Conservation (phyloP, 2,797 vertebrate genomes). For the Sebastes variabilis region DNA sequence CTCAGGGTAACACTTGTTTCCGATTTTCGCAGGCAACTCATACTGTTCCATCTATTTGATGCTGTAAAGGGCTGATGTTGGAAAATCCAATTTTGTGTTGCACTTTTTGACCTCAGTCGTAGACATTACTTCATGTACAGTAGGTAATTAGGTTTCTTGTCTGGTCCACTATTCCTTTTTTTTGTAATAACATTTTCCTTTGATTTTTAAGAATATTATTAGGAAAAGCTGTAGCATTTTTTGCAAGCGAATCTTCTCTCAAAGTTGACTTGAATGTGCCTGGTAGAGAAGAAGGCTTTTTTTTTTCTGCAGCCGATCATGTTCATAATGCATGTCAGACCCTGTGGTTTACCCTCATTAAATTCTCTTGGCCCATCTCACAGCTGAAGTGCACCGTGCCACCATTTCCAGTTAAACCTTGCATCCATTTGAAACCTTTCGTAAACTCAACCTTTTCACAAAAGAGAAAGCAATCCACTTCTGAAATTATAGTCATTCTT, state of each 20-base stretch:
- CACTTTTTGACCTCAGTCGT: slow-evolving; percentile 37
- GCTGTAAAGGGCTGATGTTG: slow-evolving; percentile 37
- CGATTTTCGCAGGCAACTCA: slow-evolving; percentile 39
- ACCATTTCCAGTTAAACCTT: slow-evolving; percentile 40
- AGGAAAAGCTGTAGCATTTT: background rate
- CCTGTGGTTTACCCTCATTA: slow-evolving; percentile 37
- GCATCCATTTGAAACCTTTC: slow-evolving; percentile 31
- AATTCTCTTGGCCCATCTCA: slow-evolving; percentile 29
- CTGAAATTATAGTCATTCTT: slow-evolving; percentile 44
- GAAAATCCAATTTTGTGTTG: slow-evolving; percentile 38
- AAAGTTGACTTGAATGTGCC: slow-evolving; percentile 4
- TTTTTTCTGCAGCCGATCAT: slow-evolving; percentile 6
- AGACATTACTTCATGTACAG: slow-evolving; percentile 55
- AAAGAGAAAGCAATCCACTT: slow-evolving; percentile 16
- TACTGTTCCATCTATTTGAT: slow-evolving; percentile 43
- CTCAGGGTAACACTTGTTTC: slow-evolving; percentile 51
- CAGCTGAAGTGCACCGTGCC: slow-evolving; percentile 19
- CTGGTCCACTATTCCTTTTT: slow-evolving; percentile 12
- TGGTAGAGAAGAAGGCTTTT: background rate
- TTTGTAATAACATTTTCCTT: background rate
- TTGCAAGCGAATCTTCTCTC: background rate
- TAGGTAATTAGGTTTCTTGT: slow-evolving; percentile 40
- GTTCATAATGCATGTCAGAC: slow-evolving; percentile 35
- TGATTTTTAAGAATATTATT: background rate
- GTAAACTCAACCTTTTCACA: slow-evolving; percentile 29